Conservation (phyloP, 2,888 invertebrate species). For the Drosophila nr. medialis region DNA sequence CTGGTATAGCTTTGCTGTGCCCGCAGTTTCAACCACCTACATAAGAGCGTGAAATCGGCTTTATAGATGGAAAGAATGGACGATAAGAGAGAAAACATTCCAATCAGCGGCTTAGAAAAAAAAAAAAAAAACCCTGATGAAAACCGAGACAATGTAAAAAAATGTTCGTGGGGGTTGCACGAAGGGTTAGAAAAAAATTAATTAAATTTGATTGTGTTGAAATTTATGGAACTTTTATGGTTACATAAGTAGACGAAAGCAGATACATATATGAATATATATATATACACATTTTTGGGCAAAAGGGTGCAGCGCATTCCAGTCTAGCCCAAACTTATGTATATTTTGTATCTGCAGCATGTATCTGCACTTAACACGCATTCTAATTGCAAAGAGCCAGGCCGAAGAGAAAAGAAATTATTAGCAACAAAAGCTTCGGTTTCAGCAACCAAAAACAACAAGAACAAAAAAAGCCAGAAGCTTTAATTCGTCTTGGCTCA, state of each 20-base stretch:
- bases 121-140: constrained; percentile 38
- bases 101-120: constrained; percentile 73
- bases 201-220: constrained; percentile 76
- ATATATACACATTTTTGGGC: not conserved
- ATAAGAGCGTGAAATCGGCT: constrained; percentile 71
- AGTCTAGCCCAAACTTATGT: constrained; percentile 41
- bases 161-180: constrained; percentile 47
- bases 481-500: constrained; percentile 57
- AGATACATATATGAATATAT: constrained; percentile 3
- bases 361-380: constrained; percentile 83
- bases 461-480: constrained; percentile 50
- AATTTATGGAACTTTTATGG: constrained; percentile 62
- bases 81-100: constrained; percentile 63
- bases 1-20: not conserved
- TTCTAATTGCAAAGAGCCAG: constrained; percentile 81
- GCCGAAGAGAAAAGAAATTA: constrained; percentile 73
- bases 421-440: constrained; percentile 76
- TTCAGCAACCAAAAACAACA: constrained; percentile 27
- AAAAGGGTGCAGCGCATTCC: constrained; percentile 48
- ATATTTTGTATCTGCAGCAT: constrained; percentile 36
- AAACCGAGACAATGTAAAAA: constrained; percentile 55
- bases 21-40: constrained; percentile 60
- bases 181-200: constrained; percentile 65
- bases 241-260: constrained; percentile 17
- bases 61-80: constrained; percentile 34